Evolutionary conservation across 2,113 vertebrate genomes (phyloP).

Genomic region (Myanophis thanlyinensis): DNA sequence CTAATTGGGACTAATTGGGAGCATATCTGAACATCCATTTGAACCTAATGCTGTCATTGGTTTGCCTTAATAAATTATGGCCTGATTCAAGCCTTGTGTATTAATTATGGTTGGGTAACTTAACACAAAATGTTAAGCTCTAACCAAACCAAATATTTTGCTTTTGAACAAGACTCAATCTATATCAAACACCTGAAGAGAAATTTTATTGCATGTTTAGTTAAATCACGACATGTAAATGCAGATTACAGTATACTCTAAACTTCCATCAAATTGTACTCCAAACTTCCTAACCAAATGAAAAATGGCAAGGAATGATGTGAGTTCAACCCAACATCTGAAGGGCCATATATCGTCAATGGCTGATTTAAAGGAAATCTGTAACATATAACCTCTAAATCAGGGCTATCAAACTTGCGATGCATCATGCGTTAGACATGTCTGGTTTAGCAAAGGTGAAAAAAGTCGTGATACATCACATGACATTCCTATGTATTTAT

Average conservation of each 20-base stretch:
- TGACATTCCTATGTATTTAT: neutral
- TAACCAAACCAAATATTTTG: neutral
- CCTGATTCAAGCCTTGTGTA: neutral
- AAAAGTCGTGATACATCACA: too few relatives aligned
- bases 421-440: too few relatives aligned
- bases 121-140: too few relatives aligned
- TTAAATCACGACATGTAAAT: neutral
- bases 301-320: neutral
- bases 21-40: too few relatives aligned
- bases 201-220: neutral
- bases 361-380: neutral
- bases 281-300: neutral
- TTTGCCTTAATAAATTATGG: neutral
- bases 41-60: too few relatives aligned
- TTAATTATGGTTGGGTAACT: neutral
- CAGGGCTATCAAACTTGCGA: too few relatives aligned
- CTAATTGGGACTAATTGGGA: neutral
- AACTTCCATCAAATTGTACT: neutral
- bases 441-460: too few relatives aligned
- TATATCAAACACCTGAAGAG: neutral
- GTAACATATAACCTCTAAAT: neutral
- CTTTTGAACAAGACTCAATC: neutral
- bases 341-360: neutral
- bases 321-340: neutral
- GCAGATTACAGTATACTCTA: neutral